Evolutionary conservation across 23 tunicate species (phyloP).

Genomic region (Ciona savignyi): DNA sequence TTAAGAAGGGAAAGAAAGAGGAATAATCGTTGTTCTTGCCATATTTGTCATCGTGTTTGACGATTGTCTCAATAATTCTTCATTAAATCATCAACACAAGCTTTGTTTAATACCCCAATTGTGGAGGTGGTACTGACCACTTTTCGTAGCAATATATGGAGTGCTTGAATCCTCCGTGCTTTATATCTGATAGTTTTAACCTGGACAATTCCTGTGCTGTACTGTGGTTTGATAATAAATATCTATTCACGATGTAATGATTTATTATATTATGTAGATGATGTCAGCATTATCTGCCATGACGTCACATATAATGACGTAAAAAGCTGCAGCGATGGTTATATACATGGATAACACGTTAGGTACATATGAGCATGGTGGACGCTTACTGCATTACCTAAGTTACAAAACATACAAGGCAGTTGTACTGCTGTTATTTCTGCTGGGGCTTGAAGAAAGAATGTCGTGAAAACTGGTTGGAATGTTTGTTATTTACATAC

Average conservation of each 20-base stretch:
- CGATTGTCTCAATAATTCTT: too few species aligned
- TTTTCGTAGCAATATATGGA: too few species aligned
- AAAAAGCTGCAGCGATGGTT: neutral
- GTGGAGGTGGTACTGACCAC: too few species aligned
- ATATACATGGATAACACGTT: neutral
- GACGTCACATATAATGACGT: neutral
- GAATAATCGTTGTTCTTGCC: neutral
- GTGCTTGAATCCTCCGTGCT: too few species aligned
- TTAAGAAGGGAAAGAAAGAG: constrained; percentile 16
- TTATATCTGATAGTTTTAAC: too few species aligned
- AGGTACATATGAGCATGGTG: neutral
- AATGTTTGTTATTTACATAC: neutral
- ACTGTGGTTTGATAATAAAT: too few species aligned
- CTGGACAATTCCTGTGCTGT: too few species aligned
- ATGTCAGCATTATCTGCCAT: neutral
- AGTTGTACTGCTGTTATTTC: neutral
- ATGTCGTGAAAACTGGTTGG: neutral
- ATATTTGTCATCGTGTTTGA: too few species aligned
- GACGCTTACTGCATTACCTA: neutral
- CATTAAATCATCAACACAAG: too few species aligned
- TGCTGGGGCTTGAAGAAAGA: neutral
- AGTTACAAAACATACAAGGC: neutral
- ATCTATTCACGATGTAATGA: neutral
- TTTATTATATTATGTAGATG: neutral
- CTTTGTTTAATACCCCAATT: too few species aligned